Evolutionary conservation across 2,888 invertebrate genomes (phyloP), one percentile per base, ranked within the genome.

Genomic region (Epistrophe grossulariae): DNA sequence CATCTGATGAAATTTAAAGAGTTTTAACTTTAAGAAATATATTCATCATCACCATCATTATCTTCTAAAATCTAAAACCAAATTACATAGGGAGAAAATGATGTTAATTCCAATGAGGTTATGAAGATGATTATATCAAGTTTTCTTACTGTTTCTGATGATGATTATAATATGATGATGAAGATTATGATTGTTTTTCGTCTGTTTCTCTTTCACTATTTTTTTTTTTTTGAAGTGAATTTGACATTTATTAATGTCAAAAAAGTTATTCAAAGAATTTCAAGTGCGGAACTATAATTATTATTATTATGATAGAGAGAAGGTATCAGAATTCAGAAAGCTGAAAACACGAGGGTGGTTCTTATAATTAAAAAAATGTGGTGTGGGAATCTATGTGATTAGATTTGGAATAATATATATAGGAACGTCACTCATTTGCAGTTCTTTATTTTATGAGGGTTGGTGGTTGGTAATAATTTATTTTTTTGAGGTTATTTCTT

Each of bases 241-340:
- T 74, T 79, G 85, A 87, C 85, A 79, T 87, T 87, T 87, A 82
- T 82, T 82, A 82, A 87, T 78, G 85, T 87, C 78, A 79, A 76
- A 79, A 79, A 87, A 78, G 78, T 81, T 74, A 74, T 79, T 82
- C 73, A 71, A 85, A 59, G 64, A 82, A 79, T 82, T 82, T 82
- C 74, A 73, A 82, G 82, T 79, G 79, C 66, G 50, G 50, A 50
- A 50, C 45, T 64, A 28, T 64, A 24, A 60, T 43, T 24, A 45
- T 19, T 24, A 45, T 19, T 24, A 55, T 57, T 35, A 17, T 59
- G 17, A 43, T 43, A 62, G 50, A 68, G 15, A 48, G 17, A 50
- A 50, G 35, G 50, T 38, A 66, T 48, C 17, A 66, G 78, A 82
- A 59, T 1, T 24, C 1, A 15, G 31, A 31, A 5, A 3, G 48